Conservation (phyloP, 2,113 vertebrate genomes). For the Rhinogobius similis region DNA sequence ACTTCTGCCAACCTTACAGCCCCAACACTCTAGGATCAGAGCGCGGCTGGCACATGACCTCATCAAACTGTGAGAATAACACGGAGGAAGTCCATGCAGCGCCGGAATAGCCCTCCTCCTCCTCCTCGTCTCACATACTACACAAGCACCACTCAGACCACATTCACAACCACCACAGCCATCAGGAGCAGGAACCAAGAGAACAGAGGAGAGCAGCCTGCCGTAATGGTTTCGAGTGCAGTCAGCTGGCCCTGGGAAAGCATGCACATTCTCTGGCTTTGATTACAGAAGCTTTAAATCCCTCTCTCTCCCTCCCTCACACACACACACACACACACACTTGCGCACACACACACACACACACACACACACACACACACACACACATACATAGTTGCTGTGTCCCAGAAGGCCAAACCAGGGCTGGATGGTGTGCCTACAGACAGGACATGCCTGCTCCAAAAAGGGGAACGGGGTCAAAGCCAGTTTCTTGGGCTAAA, state of each 20-base stretch:
- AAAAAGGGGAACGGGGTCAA: constrained; percentile 15
- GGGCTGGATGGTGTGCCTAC: constrained; percentile 34
- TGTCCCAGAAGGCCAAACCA: constrained; percentile 31
- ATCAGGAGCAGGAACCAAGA: constrained; percentile 25
- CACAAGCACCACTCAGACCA: constrained; percentile 16
- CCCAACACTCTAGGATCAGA: background rate
- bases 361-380: background rate
- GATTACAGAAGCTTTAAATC: constrained; percentile 60
- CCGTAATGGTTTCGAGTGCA: constrained; percentile 52
- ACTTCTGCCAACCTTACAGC: no score
- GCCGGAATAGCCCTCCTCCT: constrained; percentile 4
- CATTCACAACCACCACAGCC: background rate
- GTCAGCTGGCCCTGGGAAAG: constrained; percentile 70
- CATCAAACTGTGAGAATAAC: constrained; percentile 30
- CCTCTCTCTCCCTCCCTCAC: constrained; percentile 26
- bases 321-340: constrained; percentile 17
- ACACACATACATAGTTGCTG: constrained; percentile 35
- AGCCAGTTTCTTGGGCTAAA: constrained; percentile 59
- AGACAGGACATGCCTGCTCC: constrained; percentile 44
- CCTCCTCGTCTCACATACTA: background rate
- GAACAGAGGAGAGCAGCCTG: constrained; percentile 28
- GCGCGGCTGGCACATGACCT: constrained; percentile 8
- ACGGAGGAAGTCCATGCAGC: constrained; percentile 25
- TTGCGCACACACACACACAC: no score
- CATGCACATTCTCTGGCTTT: constrained; percentile 59